These are phyloP conservation scores for Phoxinus phoxinus DNA, from an alignment of 2,113 vertebrate genomes.

Conservation along the genomic window DNA sequence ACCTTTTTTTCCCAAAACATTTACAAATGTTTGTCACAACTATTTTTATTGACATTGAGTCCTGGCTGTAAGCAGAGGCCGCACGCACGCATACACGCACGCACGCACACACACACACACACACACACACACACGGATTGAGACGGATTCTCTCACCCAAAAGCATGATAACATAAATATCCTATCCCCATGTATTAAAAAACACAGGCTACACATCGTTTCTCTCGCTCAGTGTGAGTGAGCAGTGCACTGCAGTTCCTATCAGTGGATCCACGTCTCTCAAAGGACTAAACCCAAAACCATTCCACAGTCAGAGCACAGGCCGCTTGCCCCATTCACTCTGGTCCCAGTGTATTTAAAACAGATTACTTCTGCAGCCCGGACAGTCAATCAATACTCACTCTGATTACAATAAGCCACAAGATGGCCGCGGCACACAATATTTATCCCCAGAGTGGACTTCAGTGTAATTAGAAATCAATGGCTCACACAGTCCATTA, in stretches of 20 bases:
- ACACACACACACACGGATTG: too few species aligned
- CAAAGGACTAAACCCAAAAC: background rate
- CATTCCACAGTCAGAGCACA: constrained; percentile 61
- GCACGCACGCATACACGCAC: too few species aligned
- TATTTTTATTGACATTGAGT: constrained; percentile 58
- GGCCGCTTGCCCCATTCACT: constrained; percentile 62
- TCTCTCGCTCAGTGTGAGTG: background rate
- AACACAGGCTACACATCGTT: background rate
- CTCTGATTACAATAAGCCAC: constrained; percentile 77
- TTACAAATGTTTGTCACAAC: too few species aligned
- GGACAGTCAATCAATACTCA: constrained; percentile 81
- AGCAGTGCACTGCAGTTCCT: background rate
- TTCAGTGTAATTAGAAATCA: constrained; percentile 89
- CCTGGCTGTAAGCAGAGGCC: background rate
- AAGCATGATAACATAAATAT: background rate
- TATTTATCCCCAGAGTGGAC: constrained; percentile 78
- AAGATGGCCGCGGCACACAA: constrained; percentile 74
- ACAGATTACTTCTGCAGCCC: constrained; percentile 84
- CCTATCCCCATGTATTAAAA: background rate
- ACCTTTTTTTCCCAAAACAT: constrained; percentile 64
- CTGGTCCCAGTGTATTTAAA: constrained; percentile 79
- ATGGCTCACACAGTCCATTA: constrained; percentile 78
- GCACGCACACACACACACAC: too few species aligned
- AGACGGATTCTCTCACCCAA: background rate
- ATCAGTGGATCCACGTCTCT: background rate